Conservation (phyloP, 2,113 vertebrate genomes). For the Ptilonorhynchus violaceus region DNA sequence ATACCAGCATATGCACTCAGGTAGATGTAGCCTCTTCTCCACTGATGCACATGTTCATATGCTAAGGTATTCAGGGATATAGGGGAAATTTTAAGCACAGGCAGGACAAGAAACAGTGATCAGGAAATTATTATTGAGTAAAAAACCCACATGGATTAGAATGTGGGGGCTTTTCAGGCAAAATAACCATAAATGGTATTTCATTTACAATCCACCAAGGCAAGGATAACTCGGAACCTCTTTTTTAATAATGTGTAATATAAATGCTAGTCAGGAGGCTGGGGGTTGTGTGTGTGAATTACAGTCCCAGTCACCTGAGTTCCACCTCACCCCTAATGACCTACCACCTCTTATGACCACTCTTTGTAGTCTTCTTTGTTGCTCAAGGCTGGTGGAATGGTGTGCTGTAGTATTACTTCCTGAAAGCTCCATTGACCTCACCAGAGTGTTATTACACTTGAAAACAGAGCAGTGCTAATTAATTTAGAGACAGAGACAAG, state of each 20-base stretch:
- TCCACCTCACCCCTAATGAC: not conserved
- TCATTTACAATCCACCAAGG: not conserved
- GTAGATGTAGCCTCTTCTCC: fast-evolving
- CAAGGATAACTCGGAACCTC: fast-evolving
- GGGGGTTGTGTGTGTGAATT: fast-evolving
- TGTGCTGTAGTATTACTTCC: not conserved
- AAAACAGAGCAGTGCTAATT: not conserved
- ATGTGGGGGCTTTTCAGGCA: fast-evolving
- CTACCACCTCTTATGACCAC: not conserved
- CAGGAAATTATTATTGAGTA: not conserved
- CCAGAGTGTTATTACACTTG: not conserved
- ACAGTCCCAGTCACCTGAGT: not conserved
- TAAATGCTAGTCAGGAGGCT: not conserved
- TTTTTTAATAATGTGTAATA: not conserved
- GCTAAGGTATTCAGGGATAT: not conserved
- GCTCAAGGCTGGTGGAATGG: not conserved
- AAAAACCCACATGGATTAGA: not conserved
- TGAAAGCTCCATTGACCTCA: not conserved
- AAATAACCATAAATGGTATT: not conserved
- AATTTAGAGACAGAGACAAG: not conserved
- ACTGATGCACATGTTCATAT: fast-evolving
- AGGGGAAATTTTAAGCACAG: not conserved
- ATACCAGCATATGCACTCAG: not conserved
- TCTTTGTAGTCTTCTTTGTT: not conserved
- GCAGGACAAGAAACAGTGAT: not conserved